Evolutionary conservation across 2,888 invertebrate genomes (phyloP).

Genomic region (Drosophila seclusa): DNA sequence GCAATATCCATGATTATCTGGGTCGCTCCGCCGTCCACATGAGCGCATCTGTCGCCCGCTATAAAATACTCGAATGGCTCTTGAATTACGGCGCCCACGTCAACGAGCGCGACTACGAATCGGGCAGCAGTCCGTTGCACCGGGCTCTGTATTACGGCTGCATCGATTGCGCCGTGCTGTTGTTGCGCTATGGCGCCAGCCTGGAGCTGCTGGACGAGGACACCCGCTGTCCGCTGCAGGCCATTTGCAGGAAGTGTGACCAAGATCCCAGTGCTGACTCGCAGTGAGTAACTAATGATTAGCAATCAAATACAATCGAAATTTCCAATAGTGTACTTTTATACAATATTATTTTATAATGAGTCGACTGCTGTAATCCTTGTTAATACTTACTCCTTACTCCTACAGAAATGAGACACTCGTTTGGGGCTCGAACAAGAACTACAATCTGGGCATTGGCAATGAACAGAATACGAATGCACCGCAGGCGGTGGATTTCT

Average conservation of each 20-base stretch:
- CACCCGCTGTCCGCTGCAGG: slow-evolving; percentile 80
- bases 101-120: slow-evolving; percentile 83
- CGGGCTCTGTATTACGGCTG: slow-evolving; percentile 93
- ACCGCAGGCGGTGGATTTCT: slow-evolving; percentile 89
- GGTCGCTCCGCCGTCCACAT: slow-evolving; percentile 93
- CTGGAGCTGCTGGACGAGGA: slow-evolving; percentile 82
- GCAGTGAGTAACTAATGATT: slow-evolving; percentile 51
- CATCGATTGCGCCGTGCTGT: slow-evolving; percentile 89
- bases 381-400: not conserved
- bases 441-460: slow-evolving; percentile 92
- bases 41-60: slow-evolving; percentile 90
- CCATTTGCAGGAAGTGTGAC: slow-evolving; percentile 84
- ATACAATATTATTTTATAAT: not conserved
- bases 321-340: not conserved
- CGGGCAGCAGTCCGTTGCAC: slow-evolving; percentile 92
- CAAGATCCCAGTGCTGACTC: slow-evolving; percentile 41
- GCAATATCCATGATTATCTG: slow-evolving; percentile 87
- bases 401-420: slow-evolving; percentile 87
- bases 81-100: slow-evolving; percentile 86
- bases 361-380: not conserved
- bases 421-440: slow-evolving; percentile 94
- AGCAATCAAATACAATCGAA: not conserved
- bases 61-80: slow-evolving; percentile 90
- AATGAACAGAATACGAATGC: slow-evolving; percentile 87
- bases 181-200: slow-evolving; percentile 88